Percentiles rank a stretch among this genome's conserved stretches.
Evolutionary conservation across 2,888 invertebrate species (phyloP).

Genomic region (Seira sanloemensis): DNA sequence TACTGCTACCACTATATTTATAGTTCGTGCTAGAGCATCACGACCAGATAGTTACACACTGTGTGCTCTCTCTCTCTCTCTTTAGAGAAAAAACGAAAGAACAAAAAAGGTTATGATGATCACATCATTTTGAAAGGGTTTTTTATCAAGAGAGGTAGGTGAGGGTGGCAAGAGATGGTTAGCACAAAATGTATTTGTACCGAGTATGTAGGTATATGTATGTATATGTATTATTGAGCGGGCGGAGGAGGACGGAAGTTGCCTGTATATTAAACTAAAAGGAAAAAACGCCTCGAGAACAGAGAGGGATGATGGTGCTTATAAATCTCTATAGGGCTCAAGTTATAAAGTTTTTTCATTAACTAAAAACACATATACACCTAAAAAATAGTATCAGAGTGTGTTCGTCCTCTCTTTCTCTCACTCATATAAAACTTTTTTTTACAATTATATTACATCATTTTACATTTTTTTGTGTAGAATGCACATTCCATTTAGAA

Average conservation of each 20-base stretch:
- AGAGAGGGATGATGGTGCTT: background rate
- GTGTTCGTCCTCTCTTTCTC: background rate
- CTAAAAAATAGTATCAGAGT: too few species aligned
- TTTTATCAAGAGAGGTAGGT: conserved; percentile 61
- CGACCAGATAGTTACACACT: background rate
- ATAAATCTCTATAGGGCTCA: background rate
- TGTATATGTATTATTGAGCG: conserved; percentile 38
- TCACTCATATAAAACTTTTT: background rate
- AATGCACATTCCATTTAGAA: background rate
- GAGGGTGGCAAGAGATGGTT: conserved; percentile 70
- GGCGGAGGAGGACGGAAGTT: conserved; percentile 69
- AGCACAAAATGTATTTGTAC: conserved; percentile 30
- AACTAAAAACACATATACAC: background rate
- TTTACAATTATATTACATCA: conserved; percentile 14
- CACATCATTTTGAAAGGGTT: conserved; percentile 48
- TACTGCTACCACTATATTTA: background rate
- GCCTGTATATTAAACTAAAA: conserved; percentile 19
- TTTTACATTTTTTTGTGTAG: conserved; percentile 17
- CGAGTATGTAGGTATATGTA: background rate
- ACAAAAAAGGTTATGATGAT: conserved; percentile 44
- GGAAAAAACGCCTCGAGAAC: conserved; percentile 1
- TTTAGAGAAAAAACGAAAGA: conserved; percentile 14
- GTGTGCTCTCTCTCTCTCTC: conserved; percentile 8
- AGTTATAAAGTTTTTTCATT: background rate
- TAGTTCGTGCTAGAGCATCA: conserved; percentile 27